phyloP scores from a whole-genome alignment of 2,113 vertebrate genomes.

The Regulus satrapa region DNA sequence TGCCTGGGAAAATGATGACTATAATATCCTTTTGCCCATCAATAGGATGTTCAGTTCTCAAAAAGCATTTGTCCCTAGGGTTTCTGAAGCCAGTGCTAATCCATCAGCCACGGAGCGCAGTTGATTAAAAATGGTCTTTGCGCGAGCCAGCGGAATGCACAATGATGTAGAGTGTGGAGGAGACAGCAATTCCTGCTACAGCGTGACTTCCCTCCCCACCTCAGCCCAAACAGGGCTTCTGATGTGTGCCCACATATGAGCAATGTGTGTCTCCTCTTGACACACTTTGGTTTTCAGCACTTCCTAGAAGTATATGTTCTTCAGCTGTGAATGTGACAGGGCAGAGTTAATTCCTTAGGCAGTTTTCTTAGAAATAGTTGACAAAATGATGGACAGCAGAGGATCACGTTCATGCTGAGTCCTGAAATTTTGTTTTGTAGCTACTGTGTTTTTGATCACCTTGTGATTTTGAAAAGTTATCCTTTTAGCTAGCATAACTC shows the following conservation, averaged over 20 bases:
- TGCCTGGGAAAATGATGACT: constrained; percentile 13
- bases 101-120: neutral
- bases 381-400: neutral
- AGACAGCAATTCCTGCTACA: neutral
- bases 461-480: no score
- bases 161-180: neutral
- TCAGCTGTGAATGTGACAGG: rapidly evolving
- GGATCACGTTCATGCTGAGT: neutral
- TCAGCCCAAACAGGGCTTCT: neutral
- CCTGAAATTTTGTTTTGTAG: neutral
- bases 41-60: constrained; percentile 20
- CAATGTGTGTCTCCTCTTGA: neutral
- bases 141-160: neutral
- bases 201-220: neutral
- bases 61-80: constrained; percentile 19
- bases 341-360: neutral
- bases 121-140: constrained; percentile 14
- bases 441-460: neutral
- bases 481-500: neutral
- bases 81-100: constrained; percentile 17
- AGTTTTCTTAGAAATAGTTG: neutral
- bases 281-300: neutral
- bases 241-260: neutral
- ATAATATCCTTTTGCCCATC: constrained; percentile 23
- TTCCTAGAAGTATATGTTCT: neutral